Percentiles rank a stretch among this genome's conserved stretches.
Conservation (phyloP, 1,140 invertebrate genomes). For the Bicyclus anynana region DNA sequence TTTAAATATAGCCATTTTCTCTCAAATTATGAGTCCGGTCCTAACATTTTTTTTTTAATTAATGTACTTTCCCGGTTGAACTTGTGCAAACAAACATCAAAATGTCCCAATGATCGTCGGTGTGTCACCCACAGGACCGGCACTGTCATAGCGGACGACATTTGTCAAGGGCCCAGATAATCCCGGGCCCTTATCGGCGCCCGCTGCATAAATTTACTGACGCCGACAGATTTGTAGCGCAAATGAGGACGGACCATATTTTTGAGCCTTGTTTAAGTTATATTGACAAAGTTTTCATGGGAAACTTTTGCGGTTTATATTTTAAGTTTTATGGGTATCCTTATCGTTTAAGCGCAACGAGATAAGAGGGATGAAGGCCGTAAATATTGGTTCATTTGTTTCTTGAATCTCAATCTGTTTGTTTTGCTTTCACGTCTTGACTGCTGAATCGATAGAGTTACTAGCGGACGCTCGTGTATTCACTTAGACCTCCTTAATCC, state of each 20-base stretch:
- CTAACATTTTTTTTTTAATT: too few species aligned
- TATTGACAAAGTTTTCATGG: not conserved
- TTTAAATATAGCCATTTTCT: too few species aligned
- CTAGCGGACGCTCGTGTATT: too few species aligned
- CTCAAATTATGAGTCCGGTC: too few species aligned
- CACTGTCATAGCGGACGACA: conserved; percentile 25
- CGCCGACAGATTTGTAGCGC: conserved; percentile 20
- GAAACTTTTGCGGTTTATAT: not conserved
- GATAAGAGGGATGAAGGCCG: too few species aligned
- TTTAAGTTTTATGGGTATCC: not conserved
- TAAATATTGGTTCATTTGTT: too few species aligned
- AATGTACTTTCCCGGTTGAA: too few species aligned
- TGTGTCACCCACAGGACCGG: not conserved
- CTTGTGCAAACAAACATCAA: too few species aligned
- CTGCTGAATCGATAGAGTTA: too few species aligned
- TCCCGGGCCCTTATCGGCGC: conserved; percentile 28
- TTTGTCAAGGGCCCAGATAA: conserved; percentile 31
- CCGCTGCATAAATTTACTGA: conserved; percentile 27
- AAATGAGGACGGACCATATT: conserved; percentile 14
- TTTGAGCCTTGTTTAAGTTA: conserved; percentile 14
- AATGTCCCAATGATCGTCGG: not conserved
- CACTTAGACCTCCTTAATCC: too few species aligned
- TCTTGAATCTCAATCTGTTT: too few species aligned
- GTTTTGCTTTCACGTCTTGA: too few species aligned
- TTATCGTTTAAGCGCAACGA: not conserved